phyloP scores from a whole-genome alignment of 2,797 vertebrate species.

The Chlorospingus flavigularis region DNA sequence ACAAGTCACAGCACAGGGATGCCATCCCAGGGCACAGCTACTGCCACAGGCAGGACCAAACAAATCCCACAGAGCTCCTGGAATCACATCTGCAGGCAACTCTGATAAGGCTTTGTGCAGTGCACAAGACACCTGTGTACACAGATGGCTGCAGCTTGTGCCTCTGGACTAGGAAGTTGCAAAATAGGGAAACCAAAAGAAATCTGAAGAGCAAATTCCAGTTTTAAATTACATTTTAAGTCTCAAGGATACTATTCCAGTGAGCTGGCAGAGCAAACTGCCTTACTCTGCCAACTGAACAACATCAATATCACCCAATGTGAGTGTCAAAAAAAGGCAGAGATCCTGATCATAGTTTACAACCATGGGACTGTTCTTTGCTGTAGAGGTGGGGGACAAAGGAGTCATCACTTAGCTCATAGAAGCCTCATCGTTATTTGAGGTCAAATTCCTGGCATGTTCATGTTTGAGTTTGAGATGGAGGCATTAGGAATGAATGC shows the following conservation, averaged over 20 bases:
- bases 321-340: background rate
- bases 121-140: rapidly evolving
- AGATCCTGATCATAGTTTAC: background rate
- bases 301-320: background rate
- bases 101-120: rapidly evolving
- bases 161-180: background rate
- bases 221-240: background rate
- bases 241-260: background rate
- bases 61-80: background rate
- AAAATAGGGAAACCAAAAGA: background rate
- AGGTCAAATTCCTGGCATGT: background rate
- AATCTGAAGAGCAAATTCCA: background rate
- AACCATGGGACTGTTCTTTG: background rate
- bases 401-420: background rate
- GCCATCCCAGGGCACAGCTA: background rate
- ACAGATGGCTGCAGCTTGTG: background rate
- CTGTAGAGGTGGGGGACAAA: background rate
- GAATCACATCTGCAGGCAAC: background rate
- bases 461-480: background rate
- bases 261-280: background rate
- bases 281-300: background rate
- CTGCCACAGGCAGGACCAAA: background rate
- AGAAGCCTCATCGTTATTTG: background rate
- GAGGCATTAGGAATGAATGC: background rate
- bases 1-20: background rate